Percentiles rank a stretch among this genome's conserved stretches.
phyloP scores from a whole-genome alignment of 2,797 vertebrate genomes.

The Clarias laeviceps region DNA sequence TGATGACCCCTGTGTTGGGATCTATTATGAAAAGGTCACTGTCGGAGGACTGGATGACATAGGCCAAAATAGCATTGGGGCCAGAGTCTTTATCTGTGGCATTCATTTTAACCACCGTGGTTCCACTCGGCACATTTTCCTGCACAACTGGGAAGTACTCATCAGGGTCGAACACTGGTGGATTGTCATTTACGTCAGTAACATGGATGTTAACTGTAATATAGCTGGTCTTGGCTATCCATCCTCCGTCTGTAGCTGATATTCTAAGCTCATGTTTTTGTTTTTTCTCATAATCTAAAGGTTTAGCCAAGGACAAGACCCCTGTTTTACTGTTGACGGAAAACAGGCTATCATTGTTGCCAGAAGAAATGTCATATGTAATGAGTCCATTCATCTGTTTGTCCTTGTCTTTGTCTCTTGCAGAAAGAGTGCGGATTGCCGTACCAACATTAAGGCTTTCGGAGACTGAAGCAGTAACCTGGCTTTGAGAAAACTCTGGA shows the following conservation, averaged over 20 bases:
- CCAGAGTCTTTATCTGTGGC: constrained; percentile 89
- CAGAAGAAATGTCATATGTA: constrained; percentile 85
- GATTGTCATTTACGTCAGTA: constrained; percentile 93
- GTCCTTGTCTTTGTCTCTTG: constrained; percentile 93
- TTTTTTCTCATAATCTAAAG: constrained; percentile 87
- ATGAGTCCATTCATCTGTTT: constrained; percentile 93
- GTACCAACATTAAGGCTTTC: constrained; percentile 90
- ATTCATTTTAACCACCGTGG: constrained; percentile 88
- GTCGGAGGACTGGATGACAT: constrained; percentile 92
- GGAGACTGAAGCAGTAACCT: constrained; percentile 82
- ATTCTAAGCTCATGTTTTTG: constrained; percentile 87
- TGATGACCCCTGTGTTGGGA: constrained; percentile 92
- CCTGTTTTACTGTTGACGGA: constrained; percentile 87
- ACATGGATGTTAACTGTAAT: constrained; percentile 85
- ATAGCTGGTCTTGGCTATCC: constrained; percentile 90
- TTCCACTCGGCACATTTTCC: constrained; percentile 97
- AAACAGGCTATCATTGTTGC: constrained; percentile 85
- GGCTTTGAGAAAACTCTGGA: constrained; percentile 95
- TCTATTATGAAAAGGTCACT: constrained; percentile 96
- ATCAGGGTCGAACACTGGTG: constrained; percentile 84
- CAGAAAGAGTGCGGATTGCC: constrained; percentile 85
- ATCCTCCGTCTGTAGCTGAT: constrained; percentile 90
- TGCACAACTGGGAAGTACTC: constrained; percentile 89
- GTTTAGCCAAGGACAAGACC: constrained; percentile 79
- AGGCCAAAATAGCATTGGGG: constrained; percentile 87